Evolutionary conservation across 2,888 invertebrate genomes (phyloP), one percentile per base, ranked within the genome.

Genomic region (Holacanthella duospinosa): DNA sequence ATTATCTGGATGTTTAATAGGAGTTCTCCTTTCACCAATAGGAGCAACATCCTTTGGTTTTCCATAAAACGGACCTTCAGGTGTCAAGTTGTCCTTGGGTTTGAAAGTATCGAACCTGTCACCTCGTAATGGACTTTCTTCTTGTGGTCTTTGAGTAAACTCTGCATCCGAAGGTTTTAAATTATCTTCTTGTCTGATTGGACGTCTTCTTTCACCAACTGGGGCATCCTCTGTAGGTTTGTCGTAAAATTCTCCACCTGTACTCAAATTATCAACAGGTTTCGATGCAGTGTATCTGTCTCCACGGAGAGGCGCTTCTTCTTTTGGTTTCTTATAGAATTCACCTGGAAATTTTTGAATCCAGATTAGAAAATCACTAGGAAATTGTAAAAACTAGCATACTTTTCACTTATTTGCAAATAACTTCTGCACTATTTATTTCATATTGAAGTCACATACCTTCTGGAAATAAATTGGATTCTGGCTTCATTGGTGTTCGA

Each of bases 101-200:
- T 72, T 75, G 3, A 77, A 78, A 27, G 77, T 65, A 3, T 61
- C 66, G 1, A 62, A 60, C 24, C 65, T 29, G 24, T 69, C 67
- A 16, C 61, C 70, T 44, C 60, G 62, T 19, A n/a, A 36, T 1
- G 64, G 63, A 0, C 65, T 64, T 24, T 67, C 63, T 67, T 67
- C 64, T 44, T 59, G 64, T 6, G 68, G 66, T 28, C 63, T 65
- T 2, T 61, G 61, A 63, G 80, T 78, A 71, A 86, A 86, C 76
- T 83, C 82, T 0, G 85, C n/a, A n/a, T n/a, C n/a, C n/a, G n/a
- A n/a, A n/a, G n/a, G 82, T 69, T 85, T 84, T 0, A 83, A 73
- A 73, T 83, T 83, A 72, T 84, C 83, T 61, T 78, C 77, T 1
- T 81, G 82, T 60, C 75, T 77, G 43, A 75, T 75, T 21, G 77